Percentiles rank a stretch among this genome's conserved stretches.
Evolutionary conservation across 2,888 invertebrate species (phyloP).

Genomic region (Coelogynopora nodosa): DNA sequence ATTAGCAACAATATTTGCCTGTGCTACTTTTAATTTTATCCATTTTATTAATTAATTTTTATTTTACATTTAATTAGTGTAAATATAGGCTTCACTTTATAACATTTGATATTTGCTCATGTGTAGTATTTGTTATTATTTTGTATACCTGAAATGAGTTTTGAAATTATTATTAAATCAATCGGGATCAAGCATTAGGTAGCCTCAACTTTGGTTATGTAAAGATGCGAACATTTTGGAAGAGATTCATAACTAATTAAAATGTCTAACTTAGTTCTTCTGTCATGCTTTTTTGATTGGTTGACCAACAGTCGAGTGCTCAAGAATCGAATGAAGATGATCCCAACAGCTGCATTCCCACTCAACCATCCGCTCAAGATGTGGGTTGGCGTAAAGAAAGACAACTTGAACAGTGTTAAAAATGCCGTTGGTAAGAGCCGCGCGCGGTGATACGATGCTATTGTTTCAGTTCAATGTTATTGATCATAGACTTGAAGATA

Average conservation of each 20-base stretch:
- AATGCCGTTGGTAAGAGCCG: conserved; percentile 58
- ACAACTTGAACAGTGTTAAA: conserved; percentile 58
- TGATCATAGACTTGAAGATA: too few species aligned
- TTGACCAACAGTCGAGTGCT: conserved; percentile 54
- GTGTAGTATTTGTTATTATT: background rate
- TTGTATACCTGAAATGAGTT: background rate
- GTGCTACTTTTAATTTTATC: background rate
- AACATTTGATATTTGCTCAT: background rate
- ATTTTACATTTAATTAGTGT: background rate
- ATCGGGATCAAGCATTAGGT: background rate
- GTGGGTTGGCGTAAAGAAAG: conserved; percentile 52
- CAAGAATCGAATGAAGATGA: conserved; percentile 56
- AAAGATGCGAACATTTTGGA: background rate
- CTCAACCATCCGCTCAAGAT: conserved; percentile 58
- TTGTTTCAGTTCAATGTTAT: too few species aligned
- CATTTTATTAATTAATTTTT: background rate
- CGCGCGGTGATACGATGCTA: too few species aligned
- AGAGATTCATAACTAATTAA: background rate
- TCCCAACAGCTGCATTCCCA: conserved; percentile 51
- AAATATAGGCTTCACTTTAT: background rate
- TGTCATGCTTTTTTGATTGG: background rate
- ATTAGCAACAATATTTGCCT: too few species aligned
- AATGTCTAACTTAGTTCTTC: background rate
- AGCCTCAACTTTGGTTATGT: background rate
- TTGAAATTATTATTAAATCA: background rate